Evolutionary conservation across 2,113 vertebrate genomes (phyloP), one percentile per base, ranked within the genome.

Genomic region (Osmerus eperlanus): DNA sequence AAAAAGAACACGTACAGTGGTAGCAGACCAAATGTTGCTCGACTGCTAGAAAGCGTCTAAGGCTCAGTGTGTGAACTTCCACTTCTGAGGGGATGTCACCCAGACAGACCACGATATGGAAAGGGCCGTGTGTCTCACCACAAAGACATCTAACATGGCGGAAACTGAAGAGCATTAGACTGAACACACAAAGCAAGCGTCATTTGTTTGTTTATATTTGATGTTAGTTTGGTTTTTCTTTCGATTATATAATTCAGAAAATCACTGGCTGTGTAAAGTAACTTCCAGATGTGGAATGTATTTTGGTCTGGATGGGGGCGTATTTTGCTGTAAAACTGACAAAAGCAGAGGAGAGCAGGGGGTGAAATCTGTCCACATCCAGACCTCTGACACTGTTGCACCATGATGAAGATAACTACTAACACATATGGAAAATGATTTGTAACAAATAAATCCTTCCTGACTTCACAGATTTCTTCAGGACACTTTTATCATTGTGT

Each of bases 281-380:
- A n/a, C 21, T 29, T 47, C 14, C 3, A 55, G 52, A 55, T 55
- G 66, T 68, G 66, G 52, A 68, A 68, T 68, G 52, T 8, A 55
- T 21, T 52, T 53, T 18, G 21, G 51, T 55, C 52, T 55, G 41
- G 21, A 52, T 23, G 62, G 62, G 29, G 7, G 16, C n/a, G 28
- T 18, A 19, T 61, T 47, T 15, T 41, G 21, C 19, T 2, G 32
- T 65, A 36, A 28, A 28, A 28, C 25, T 28, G 25, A 28, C 25
- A 28, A 3, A 28, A 28, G 25, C 25, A 28, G 25, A 28, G 25
- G 25, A 28, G 25, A 28, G 2, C 25, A 28, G 25, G 25, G 25
- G 25, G 25, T 28, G 25, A 28, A 28, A 28, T 28, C 25, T 28
- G 25, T 1, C 3, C 25, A 28, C 25, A 28, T 28, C 25, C 25